phyloP scores from a whole-genome alignment of 2,888 invertebrate genomes.

The Tipula confusa region DNA sequence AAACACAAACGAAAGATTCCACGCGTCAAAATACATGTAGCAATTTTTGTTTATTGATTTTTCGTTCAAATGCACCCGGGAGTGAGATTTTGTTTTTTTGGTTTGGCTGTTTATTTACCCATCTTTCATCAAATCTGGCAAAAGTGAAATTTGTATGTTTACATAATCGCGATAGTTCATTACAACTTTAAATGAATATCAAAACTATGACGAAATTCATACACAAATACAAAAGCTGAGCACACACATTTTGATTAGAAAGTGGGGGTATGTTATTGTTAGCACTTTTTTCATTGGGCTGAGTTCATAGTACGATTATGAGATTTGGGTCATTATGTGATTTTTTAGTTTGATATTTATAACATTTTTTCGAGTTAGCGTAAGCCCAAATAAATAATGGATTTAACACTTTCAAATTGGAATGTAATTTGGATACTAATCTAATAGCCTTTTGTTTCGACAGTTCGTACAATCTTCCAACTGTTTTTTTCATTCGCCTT shows the following conservation, averaged over 20 bases:
- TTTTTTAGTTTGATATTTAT: no score
- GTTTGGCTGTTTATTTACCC: background rate
- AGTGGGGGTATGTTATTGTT: background rate
- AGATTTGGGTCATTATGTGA: no score
- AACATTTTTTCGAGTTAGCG: no score
- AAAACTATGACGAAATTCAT: background rate
- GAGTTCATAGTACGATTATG: no score
- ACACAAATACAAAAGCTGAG: background rate
- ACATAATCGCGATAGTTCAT: background rate
- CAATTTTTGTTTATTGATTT: background rate
- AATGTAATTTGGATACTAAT: no score
- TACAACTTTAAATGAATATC: background rate
- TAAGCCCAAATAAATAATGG: no score
- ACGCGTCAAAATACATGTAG: background rate
- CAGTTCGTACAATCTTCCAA: no score
- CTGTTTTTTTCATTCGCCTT: no score
- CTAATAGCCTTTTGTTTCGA: no score
- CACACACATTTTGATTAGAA: background rate
- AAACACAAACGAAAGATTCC: no score
- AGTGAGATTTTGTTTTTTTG: background rate
- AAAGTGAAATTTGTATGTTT: background rate
- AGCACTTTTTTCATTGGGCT: background rate
- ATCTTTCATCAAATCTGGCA: background rate
- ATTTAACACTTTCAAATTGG: no score
- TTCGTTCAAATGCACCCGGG: background rate